Conservation (phyloP, 2,888 invertebrate species). For the Volucella bombylans region DNA sequence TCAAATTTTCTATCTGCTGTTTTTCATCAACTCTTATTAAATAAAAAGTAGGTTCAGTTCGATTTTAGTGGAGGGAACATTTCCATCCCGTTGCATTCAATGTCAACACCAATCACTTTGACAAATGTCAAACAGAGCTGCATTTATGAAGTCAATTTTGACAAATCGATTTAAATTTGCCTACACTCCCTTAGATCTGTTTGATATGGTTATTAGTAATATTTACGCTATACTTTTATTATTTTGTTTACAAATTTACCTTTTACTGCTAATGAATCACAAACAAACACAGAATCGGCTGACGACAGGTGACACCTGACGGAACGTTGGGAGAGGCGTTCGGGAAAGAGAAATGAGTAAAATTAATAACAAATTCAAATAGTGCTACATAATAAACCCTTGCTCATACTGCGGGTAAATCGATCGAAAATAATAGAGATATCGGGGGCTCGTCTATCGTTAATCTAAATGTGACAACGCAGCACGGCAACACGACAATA, state of each 20-base stretch:
- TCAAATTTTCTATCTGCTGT: not conserved
- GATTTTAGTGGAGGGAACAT: not conserved
- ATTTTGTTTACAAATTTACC: slow-evolving; percentile 37
- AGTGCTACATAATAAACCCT: slow-evolving; percentile 3
- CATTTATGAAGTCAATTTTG: not conserved
- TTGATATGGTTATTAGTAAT: slow-evolving; percentile 16
- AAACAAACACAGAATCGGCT: not conserved
- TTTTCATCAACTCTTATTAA: not conserved
- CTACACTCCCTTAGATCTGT: not conserved
- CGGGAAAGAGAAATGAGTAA: not conserved
- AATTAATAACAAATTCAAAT: slow-evolving; percentile 14
- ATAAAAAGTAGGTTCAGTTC: not conserved
- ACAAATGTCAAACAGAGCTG: not conserved
- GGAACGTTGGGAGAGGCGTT: not conserved
- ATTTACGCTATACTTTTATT: slow-evolving; percentile 18
- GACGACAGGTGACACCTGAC: not conserved
- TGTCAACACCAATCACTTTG: slow-evolving; percentile 7
- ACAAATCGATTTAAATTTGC: not conserved
- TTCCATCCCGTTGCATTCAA: not conserved
- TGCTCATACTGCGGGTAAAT: not conserved
- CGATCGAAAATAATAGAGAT: slow-evolving; percentile 8
- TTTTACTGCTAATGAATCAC: slow-evolving; percentile 25
- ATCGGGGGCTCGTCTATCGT: slow-evolving; percentile 37
- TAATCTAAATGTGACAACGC: not conserved
- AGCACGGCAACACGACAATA: too few relatives aligned